Evolutionary conservation across 2,888 invertebrate species (phyloP).

Genomic region (Lasioglossum figueresi): DNA sequence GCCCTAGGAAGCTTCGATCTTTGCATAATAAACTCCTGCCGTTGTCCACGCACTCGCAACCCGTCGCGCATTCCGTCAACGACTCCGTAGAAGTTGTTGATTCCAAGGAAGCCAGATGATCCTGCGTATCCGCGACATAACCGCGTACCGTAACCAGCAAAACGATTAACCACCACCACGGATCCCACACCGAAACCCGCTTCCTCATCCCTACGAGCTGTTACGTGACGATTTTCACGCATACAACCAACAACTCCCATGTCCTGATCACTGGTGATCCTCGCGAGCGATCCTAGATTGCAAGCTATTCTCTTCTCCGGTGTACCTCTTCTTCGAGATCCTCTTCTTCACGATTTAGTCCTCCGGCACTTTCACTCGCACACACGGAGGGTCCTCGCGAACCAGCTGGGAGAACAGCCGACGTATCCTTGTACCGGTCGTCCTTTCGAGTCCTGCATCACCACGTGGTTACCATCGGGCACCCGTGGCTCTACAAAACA

Average conservation of each 20-base stretch:
- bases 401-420: background rate
- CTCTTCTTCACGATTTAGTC: background rate
- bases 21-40: conserved; percentile 79
- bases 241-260: conserved; percentile 68
- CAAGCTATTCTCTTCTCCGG: background rate
- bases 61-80: conserved; percentile 78
- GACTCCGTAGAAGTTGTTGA: conserved; percentile 23
- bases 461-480: conserved; percentile 14
- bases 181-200: conserved; percentile 69
- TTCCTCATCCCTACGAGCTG: conserved; percentile 79
- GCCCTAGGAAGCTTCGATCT: conserved; percentile 70
- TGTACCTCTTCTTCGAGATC: background rate
- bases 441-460: background rate
- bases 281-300: conserved; percentile 29
- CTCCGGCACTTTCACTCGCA: conserved; percentile 5
- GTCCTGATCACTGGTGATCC: conserved; percentile 52
- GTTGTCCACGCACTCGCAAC: conserved; percentile 81
- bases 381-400: background rate
- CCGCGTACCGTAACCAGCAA: conserved; percentile 67
- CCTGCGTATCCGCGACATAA: conserved; percentile 51
- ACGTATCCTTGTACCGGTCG: background rate
- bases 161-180: conserved; percentile 68
- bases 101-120: conserved; percentile 13
- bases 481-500: background rate
- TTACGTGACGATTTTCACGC: conserved; percentile 68